Percentiles rank a stretch among this genome's conserved stretches.
These are phyloP conservation scores for Protaetia brevitarsis DNA, from an alignment of 1,140 invertebrate genomes.

Conservation along the genomic window DNA sequence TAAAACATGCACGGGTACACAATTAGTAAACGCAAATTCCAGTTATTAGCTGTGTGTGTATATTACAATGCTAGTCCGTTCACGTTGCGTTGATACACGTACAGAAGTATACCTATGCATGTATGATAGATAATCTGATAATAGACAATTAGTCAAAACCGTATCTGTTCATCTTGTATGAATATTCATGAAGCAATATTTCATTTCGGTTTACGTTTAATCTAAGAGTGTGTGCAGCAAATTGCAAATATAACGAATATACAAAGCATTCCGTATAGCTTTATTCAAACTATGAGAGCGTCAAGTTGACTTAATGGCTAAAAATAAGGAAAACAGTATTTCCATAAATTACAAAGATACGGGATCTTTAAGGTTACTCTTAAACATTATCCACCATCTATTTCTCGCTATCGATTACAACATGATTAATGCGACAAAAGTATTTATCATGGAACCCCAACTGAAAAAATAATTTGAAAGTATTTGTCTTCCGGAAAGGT, in stretches of 20 bases:
- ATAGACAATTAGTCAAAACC: not conserved
- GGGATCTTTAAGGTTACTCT: too few relatives aligned
- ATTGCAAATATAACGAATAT: not conserved
- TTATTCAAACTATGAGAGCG: too few relatives aligned
- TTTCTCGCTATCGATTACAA: too few relatives aligned
- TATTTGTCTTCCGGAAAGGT: too few relatives aligned
- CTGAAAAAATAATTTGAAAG: too few relatives aligned
- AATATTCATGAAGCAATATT: constrained; percentile 11
- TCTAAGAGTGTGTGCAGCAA: not conserved
- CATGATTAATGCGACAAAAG: too few relatives aligned
- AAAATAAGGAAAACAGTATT: too few relatives aligned
- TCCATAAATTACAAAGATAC: too few relatives aligned
- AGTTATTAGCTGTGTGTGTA: not conserved
- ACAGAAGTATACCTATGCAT: not conserved
- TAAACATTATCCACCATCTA: too few relatives aligned
- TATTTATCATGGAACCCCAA: too few relatives aligned
- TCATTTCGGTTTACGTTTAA: not conserved
- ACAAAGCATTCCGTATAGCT: too few relatives aligned
- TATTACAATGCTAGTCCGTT: not conserved
- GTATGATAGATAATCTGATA: not conserved
- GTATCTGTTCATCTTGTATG: constrained; percentile 2
- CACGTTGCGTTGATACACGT: not conserved
- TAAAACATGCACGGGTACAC: not conserved
- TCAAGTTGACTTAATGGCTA: too few relatives aligned
- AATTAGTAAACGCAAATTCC: not conserved